phyloP scores from a whole-genome alignment of 2,797 vertebrate species.

The Lates japonicus region DNA sequence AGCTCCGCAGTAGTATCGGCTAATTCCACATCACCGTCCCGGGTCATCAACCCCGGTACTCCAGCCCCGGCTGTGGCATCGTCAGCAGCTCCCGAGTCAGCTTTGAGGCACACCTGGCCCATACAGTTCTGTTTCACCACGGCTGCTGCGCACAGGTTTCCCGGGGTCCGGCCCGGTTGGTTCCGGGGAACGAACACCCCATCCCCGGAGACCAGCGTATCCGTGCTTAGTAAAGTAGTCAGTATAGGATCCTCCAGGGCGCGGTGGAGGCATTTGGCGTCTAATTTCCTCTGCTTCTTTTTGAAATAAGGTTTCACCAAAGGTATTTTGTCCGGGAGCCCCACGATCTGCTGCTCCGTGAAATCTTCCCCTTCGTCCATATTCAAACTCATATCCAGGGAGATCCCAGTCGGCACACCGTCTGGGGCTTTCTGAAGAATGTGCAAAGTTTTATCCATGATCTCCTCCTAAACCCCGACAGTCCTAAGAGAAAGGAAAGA shows the following conservation, averaged over 20 bases:
- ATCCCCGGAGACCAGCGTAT: slow-evolving; percentile 88
- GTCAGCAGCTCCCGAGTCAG: slow-evolving; percentile 69
- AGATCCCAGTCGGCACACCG: slow-evolving; percentile 71
- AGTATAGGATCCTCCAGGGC: slow-evolving; percentile 93
- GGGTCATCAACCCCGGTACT: slow-evolving; percentile 83
- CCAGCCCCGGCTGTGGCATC: slow-evolving; percentile 48
- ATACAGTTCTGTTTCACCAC: slow-evolving; percentile 91
- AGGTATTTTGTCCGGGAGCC: slow-evolving; percentile 92
- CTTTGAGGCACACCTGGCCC: slow-evolving; percentile 86
- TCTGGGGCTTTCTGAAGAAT: slow-evolving; percentile 87
- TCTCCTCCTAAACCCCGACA: slow-evolving; percentile 63
- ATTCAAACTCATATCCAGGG: slow-evolving; percentile 81
- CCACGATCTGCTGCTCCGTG: slow-evolving; percentile 84
- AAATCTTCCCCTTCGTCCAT: slow-evolving; percentile 84
- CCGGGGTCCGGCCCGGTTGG: slow-evolving; percentile 80
- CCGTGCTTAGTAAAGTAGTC: slow-evolving; percentile 91
- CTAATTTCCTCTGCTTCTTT: slow-evolving; percentile 95
- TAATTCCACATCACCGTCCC: slow-evolving; percentile 82
- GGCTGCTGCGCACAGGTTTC: slow-evolving; percentile 88
- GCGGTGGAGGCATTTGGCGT: slow-evolving; percentile 89
- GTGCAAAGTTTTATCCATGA: slow-evolving; percentile 86
- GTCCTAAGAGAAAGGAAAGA: no score
- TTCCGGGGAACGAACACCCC: slow-evolving; percentile 92
- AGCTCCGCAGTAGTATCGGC: slow-evolving; percentile 83
- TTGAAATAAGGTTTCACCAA: slow-evolving; percentile 96